These are phyloP conservation scores for Macrotrachela quadricornifera DNA, from an alignment of 1,140 invertebrate species.

Conservation along the genomic window DNA sequence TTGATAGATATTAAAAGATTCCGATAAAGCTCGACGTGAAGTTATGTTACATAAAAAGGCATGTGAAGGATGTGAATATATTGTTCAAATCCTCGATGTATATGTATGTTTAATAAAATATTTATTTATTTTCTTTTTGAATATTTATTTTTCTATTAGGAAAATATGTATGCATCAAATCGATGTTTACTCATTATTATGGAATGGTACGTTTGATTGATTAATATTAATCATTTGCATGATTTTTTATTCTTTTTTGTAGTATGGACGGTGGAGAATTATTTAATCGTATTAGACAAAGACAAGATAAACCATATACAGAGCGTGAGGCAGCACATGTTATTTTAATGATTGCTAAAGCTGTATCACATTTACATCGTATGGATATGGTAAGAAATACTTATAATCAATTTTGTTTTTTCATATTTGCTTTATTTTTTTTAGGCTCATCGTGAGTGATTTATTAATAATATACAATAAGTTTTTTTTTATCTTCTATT, in stretches of 20 bases:
- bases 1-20: neutral
- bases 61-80: slow-evolving; percentile 8
- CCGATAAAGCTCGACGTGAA: slow-evolving; percentile 5
- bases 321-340: slow-evolving; percentile 78
- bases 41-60: slow-evolving; percentile 1
- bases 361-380: slow-evolving; percentile 79
- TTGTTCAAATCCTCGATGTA: slow-evolving; percentile 6
- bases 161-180: neutral
- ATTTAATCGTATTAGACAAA: slow-evolving; percentile 82
- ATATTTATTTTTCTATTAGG: too few relatives aligned
- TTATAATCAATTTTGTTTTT: too few relatives aligned
- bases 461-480: too few relatives aligned
- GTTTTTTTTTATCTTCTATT: too few relatives aligned
- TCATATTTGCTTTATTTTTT: too few relatives aligned
- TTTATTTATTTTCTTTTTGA: too few relatives aligned
- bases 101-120: neutral
- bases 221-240: too few relatives aligned
- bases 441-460: slow-evolving; percentile 30
- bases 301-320: slow-evolving; percentile 72
- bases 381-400: slow-evolving; percentile 45
- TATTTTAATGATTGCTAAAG: slow-evolving; percentile 81
- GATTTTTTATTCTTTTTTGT: neutral
- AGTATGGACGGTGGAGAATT: slow-evolving; percentile 90
- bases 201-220: neutral
- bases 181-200: slow-evolving; percentile 3